Evolutionary conservation across 2,797 vertebrate species (phyloP), one percentile per base, ranked within the genome.

Genomic region (Sitta carolinensis): DNA sequence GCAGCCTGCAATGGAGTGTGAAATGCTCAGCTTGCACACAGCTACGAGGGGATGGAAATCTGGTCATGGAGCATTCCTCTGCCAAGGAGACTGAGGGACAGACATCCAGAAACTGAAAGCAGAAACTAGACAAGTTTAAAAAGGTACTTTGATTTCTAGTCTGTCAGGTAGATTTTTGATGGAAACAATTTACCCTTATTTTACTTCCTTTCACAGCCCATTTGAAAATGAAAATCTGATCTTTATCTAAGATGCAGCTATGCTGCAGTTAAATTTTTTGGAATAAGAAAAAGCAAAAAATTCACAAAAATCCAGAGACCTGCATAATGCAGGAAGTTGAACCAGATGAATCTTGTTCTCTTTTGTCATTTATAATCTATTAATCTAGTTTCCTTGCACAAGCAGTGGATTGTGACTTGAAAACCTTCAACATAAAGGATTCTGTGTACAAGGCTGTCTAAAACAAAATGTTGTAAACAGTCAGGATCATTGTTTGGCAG

Each of bases 381-480:
- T 91, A 90, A 94, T 91, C 89, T 66, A 86, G 95, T 91, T 94
- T 84, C 77, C 76, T 73, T 91, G 67, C 91, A 94, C 73, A 93
- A 91, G 87, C 76, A 79, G 45, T n/a, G 52, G 84, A 95, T 85
- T 95, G 89, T 92, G 77, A 63, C 67, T 92, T 5, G 47, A 66
- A 93, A 93, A 81, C 73, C 89, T 86, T 88, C 67, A 51, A 17
- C n/a, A 96, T 89, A 96, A 96, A 95, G 93, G 93, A 84, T 93
- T 84, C 86, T 91, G 87, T 92, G 89, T 95, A 92, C 62, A 69
- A 93, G 62, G 40, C 69, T 76, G 69, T 19, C 91, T 95, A 78
- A 94, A 92, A 19, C 89, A 90, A 82, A 91, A 84, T 7, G 54
- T 54, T 85, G 83, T 92, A 72, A 92, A 89, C 94, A 96, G 87